Evolutionary conservation across 2,797 vertebrate species (phyloP).

Genomic region (Pogonophryne albipinna): DNA sequence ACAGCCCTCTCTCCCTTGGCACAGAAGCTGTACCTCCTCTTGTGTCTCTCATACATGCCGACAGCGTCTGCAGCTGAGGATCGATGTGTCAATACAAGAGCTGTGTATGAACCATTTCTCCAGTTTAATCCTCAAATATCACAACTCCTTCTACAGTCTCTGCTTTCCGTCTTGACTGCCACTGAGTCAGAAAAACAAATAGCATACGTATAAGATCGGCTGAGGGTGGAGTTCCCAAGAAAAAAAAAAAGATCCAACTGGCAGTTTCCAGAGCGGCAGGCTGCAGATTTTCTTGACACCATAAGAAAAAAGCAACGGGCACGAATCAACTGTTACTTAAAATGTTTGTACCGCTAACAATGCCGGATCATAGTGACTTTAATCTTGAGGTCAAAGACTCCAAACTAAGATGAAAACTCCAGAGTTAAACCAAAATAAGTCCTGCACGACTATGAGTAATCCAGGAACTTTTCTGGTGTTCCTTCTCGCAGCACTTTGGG

Average conservation of each 20-base stretch:
- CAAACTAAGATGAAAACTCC: not conserved
- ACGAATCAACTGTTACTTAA: conserved; percentile 8
- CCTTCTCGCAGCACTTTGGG: conserved; percentile 36
- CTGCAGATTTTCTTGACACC: conserved; percentile 28
- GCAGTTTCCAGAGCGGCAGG: conserved; percentile 19
- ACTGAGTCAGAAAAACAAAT: conserved; percentile 22
- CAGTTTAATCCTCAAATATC: conserved; percentile 12
- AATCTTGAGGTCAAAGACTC: not conserved
- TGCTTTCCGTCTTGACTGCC: not conserved
- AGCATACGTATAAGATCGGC: not conserved
- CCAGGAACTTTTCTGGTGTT: conserved; percentile 34
- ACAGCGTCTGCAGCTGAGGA: conserved; percentile 37
- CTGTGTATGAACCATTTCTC: conserved; percentile 12
- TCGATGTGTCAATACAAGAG: conserved; percentile 15
- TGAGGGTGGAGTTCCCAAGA: conserved; percentile 34
- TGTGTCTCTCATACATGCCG: conserved; percentile 94
- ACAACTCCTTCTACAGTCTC: conserved; percentile 10
- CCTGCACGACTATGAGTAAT: conserved; percentile 19
- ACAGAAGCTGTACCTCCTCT: conserved; percentile 92
- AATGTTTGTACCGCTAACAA: not conserved
- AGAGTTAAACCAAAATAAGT: not conserved
- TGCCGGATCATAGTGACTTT: not conserved
- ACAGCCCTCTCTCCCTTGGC: conserved; percentile 90
- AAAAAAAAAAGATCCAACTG: conserved; percentile 9
- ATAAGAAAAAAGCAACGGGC: not conserved